Evolutionary conservation across 2,888 invertebrate species (phyloP).

Genomic region (Drosophila koepferae): DNA sequence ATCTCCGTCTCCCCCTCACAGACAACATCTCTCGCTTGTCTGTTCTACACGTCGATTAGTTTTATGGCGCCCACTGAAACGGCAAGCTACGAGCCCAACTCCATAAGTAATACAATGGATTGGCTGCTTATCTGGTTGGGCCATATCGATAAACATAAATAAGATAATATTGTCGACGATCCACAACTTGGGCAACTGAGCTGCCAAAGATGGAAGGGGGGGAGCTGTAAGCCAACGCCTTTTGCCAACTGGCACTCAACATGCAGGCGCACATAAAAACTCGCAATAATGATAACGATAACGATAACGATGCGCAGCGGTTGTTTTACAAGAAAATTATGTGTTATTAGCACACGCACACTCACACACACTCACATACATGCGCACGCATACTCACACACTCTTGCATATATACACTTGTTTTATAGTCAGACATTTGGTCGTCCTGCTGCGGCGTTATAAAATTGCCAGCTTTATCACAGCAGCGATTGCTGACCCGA

Average conservation of each 20-base stretch:
- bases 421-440: slow-evolving; percentile 59
- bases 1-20: not conserved
- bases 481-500: slow-evolving; percentile 27
- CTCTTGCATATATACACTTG: slow-evolving; percentile 49
- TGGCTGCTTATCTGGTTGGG: slow-evolving; percentile 68
- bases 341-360: slow-evolving; percentile 74
- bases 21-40: not conserved
- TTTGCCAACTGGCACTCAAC: slow-evolving; percentile 62
- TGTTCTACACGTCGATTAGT: slow-evolving; percentile 30
- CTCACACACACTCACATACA: slow-evolving; percentile 9
- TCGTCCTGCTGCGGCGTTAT: slow-evolving; percentile 77
- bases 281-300: slow-evolving; percentile 76
- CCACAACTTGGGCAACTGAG: slow-evolving; percentile 38
- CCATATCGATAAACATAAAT: slow-evolving; percentile 81
- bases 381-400: slow-evolving; percentile 2
- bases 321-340: slow-evolving; percentile 82
- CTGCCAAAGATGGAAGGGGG: not conserved
- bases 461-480: slow-evolving; percentile 79
- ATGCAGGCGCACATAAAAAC: slow-evolving; percentile 79
- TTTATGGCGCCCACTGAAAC: slow-evolving; percentile 71
- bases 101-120: slow-evolving; percentile 43
- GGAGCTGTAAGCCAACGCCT: slow-evolving; percentile 47
- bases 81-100: slow-evolving; percentile 72
- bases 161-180: slow-evolving; percentile 70
- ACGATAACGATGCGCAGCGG: slow-evolving; percentile 81